Evolutionary conservation across 37 sponge, comb jelly and placozoan species (phyloP), one percentile per base, ranked within the genome.

Genomic region (Sycon ciliatum): DNA sequence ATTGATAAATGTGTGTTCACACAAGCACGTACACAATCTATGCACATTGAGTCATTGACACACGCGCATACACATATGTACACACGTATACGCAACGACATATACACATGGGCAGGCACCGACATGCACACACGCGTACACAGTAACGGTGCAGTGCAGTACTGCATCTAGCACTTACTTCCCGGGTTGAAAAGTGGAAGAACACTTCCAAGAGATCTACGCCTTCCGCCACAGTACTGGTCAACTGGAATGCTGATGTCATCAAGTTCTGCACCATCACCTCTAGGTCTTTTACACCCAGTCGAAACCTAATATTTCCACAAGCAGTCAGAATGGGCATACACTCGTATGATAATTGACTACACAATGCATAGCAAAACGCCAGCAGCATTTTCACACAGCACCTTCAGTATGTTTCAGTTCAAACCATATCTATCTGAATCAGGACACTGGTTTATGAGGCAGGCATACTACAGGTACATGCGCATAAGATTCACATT

Each of bases 211-310:
- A 80, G 33, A 95, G 39, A 68, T 91, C 84, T 27, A 95, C 87
- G 7, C 97, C 97, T 37, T 82, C 86, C 62, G 91, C 89, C 20
- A 95, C 87, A 23, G 86, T 87, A 20, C 83, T 81, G 42, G 83
- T 80, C 0, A 86, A 80, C 56, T 71, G 79, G 56, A 95, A 95
- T 3, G 84, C 88, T 5, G 84, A 63, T 27, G 80, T 85, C 40
- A 95, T 91, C 24, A 85, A 80, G 72, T 95, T 95, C 73, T 95
- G 97, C 67, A 95, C 78, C 97, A 95, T 95, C 32, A 95, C 92
- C 65, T 95, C 97, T 63, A 95, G 78, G 32, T 95, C 97, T 68
- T 95, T 95, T 33, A 91, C 70, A 0, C 97, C 97, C 13, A 58
- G 40, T n/a, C 92, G 57, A 69, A 85, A 95, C 64, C 65, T 56